Evolutionary conservation across 2,113 vertebrate species (phyloP).

Genomic region (Zootoca vivipara): DNA sequence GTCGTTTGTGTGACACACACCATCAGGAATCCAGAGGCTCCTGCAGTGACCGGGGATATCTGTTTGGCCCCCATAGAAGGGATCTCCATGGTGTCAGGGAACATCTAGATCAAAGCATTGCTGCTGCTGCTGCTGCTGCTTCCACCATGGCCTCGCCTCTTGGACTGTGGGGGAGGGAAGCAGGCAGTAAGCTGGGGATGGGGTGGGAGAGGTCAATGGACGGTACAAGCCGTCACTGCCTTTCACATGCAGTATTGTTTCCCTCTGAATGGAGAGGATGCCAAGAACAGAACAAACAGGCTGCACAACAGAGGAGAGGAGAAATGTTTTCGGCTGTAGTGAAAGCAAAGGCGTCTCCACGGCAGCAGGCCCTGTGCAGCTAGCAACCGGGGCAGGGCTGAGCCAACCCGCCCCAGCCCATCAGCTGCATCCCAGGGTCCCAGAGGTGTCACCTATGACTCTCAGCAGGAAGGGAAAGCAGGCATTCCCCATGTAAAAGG

Average conservation of each 20-base stretch:
- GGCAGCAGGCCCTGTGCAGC: constrained; percentile 10
- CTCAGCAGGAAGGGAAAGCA: neutral
- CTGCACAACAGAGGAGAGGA: constrained; percentile 10
- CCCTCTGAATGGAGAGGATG: neutral
- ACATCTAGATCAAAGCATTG: neutral
- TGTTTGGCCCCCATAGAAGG: neutral
- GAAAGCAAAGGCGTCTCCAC: constrained; percentile 35
- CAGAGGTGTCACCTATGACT: neutral
- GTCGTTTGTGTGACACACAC: neutral
- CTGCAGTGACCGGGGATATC: neutral
- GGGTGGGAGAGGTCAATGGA: constrained; percentile 22
- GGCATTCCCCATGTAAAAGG: neutral
- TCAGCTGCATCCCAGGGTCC: neutral
- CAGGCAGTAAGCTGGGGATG: neutral
- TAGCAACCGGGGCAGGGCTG: constrained; percentile 4
- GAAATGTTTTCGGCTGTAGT: constrained; percentile 25
- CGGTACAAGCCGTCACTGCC: constrained; percentile 13
- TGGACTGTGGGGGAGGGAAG: neutral
- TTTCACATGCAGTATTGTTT: constrained; percentile 31
- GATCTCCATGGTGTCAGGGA: constrained; percentile 13
- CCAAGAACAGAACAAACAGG: constrained; percentile 36
- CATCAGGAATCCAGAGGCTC: constrained; percentile 2
- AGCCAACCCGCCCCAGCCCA: neutral
- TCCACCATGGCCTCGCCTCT: neutral
- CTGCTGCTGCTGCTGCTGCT: neutral